A percentile compares a stretch with the other conserved stretches of the same genome.
Conservation (phyloP, 2,113 vertebrate genomes). For the Elgaria multicarinata region DNA sequence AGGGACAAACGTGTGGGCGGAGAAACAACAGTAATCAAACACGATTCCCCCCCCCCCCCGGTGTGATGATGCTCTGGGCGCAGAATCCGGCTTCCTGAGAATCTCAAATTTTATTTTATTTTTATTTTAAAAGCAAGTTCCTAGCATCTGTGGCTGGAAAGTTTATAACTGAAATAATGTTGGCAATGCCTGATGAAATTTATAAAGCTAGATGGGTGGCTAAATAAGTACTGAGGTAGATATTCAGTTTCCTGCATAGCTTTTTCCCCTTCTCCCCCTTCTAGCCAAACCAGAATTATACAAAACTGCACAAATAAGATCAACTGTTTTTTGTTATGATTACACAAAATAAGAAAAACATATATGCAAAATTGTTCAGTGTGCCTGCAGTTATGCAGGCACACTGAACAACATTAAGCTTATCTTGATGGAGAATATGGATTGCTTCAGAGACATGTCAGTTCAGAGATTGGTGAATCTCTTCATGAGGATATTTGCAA, state of each 20-base stretch:
- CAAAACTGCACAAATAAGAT: neutral
- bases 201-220: neutral
- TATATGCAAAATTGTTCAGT: neutral
- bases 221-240: neutral
- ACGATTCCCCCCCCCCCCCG: too few species aligned
- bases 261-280: neutral
- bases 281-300: neutral
- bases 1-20: too few species aligned
- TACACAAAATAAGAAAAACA: neutral
- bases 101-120: too few species aligned
- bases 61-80: too few species aligned
- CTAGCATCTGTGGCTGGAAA: neutral
- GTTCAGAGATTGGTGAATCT: neutral
- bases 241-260: neutral
- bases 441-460: neutral
- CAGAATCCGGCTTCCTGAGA: neutral
- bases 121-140: neutral
- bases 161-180: too few species aligned
- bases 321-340: neutral
- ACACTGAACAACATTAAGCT: neutral
- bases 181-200: neutral
- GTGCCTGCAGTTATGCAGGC: neutral
- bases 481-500: neutral
- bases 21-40: too few species aligned
- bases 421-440: too few species aligned